Evolutionary conservation across 2,797 vertebrate species (phyloP), one percentile per base, ranked within the genome.

Genomic region (Poeciliopsis paucimaculata): DNA sequence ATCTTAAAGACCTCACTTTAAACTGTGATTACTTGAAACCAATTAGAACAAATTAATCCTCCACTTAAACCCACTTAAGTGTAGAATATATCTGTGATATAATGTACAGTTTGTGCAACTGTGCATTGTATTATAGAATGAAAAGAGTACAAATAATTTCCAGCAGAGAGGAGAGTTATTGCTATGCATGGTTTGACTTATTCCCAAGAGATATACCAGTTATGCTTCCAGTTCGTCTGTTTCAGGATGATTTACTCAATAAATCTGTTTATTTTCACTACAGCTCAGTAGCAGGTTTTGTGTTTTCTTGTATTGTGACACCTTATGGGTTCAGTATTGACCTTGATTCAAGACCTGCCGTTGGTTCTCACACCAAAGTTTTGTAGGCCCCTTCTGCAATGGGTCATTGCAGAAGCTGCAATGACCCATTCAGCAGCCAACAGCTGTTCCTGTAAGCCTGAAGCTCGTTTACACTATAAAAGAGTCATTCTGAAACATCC

Each of bases 391-490:
- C 64, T n/a, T n/a, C n/a, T n/a, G n/a, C n/a, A n/a, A n/a, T n/a
- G n/a, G n/a, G n/a, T n/a, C n/a, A n/a, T n/a, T 73, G 51, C 62
- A 80, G 88, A 85, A 86, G 92, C 77, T 75, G 91, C 88, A 90
- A 82, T 83, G 74, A 84, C 83, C 90, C 89, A 86, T 93, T 90
- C 73, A 91, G 85, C 78, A 87, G 89, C 84, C 84, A 93, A 88
- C 81, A 93, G 90, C 90, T 91, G 87, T 90, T 90, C 34, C n/a
- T 73, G 84, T 85, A 84, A 83, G 86, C 85, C 80, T 31, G 18
- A 78, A 87, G 86, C 82, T 76, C 31, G 78, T 36, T 75, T 74
- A 78, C 74, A 11, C 66, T 77, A 45, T 82, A 31, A 73, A 49
- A 66, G 36, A 57, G 78, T 72, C 62, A 43, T 77, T 62, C 60